Base-by-base conservation (phyloP, 2,888 invertebrate genomes). In the Arrhopalites spinosus region DNA sequence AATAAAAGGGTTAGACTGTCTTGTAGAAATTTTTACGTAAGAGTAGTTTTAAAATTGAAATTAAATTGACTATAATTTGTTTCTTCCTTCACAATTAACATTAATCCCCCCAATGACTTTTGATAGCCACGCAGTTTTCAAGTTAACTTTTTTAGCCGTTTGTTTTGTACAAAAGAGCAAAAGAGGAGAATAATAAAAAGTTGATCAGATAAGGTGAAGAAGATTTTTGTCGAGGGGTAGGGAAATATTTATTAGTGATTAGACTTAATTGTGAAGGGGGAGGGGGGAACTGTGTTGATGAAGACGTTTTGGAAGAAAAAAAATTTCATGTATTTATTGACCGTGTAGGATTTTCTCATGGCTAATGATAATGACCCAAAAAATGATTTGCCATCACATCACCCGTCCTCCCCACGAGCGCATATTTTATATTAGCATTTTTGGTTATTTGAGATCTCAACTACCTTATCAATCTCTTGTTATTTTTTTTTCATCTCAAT, bases 281-380 rank as follows among this genome's bases (percentile, higher is more conserved):
- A 17, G 7, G 15, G 13, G 47, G 47, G n/a, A 47, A 47, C n/a
- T 47, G n/a, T 47, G 59, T 25, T 7, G 59, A 59, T 59, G 59
- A 25, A 59, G 27, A 59, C 25, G 25, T 59, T 56, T 8, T 56
- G 47, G n/a, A n/a, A n/a, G n/a, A n/a, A n/a, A n/a, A n/a, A n/a
- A n/a, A n/a, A n/a, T n/a, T n/a, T 7, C 29, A 50, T 56, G 43
- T 73, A 66, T 73, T 53, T 73, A 73, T 50, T 73, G 73, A 56
- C 73, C 73, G 67, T 67, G 73, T 73, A 53, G 66, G 56, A 64
- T 53, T 67, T 53, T 73, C 45, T 73, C 73, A 67, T 30, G 66
- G 73, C 53, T 73, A 73, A 73, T 73, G 73, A 73, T 73, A 73
- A 73, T 73, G 53, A 73, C 66, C 73, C 67, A 73, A 73, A n/a